phyloP scores from a whole-genome alignment of 2,888 invertebrate genomes.

The Epirrhoe tristata region DNA sequence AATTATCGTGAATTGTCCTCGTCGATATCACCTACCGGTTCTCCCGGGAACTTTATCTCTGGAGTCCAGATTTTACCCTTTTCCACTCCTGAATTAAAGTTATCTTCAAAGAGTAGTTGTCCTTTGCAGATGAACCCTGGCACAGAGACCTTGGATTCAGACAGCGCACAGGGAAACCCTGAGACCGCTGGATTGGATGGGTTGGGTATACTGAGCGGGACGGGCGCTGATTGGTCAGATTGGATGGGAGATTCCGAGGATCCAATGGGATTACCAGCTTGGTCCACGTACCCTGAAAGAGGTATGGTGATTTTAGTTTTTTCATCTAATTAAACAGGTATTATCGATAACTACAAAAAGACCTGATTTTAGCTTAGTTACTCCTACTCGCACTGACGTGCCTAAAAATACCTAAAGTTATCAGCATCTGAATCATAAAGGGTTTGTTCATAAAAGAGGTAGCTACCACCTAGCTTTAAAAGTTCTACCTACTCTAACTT shows the following conservation, averaged over 20 bases:
- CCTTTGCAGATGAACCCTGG: conserved; percentile 81
- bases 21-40: conserved; percentile 80
- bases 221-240: background rate
- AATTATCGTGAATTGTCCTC: too few relatives aligned
- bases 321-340: background rate
- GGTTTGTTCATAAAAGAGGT: too few relatives aligned
- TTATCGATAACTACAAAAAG: background rate
- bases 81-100: conserved; percentile 76
- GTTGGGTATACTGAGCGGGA: background rate
- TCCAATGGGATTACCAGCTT: conserved; percentile 56
- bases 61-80: conserved; percentile 84
- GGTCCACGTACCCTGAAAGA: conserved; percentile 64
- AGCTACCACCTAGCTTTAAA: too few relatives aligned
- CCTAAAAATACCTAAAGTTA: too few relatives aligned
- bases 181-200: conserved; percentile 29
- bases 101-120: conserved; percentile 87
- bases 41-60: conserved; percentile 85
- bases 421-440: too few relatives aligned
- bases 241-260: background rate
- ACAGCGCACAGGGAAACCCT: conserved; percentile 66
- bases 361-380: too few relatives aligned
- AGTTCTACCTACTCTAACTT: too few relatives aligned
- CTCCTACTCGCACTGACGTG: too few relatives aligned
- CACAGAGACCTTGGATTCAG: conserved; percentile 63
- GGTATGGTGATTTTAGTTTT: background rate